Evolutionary conservation across 2,888 invertebrate species (phyloP), one percentile per base, ranked within the genome.

Genomic region (Sturmia bella): DNA sequence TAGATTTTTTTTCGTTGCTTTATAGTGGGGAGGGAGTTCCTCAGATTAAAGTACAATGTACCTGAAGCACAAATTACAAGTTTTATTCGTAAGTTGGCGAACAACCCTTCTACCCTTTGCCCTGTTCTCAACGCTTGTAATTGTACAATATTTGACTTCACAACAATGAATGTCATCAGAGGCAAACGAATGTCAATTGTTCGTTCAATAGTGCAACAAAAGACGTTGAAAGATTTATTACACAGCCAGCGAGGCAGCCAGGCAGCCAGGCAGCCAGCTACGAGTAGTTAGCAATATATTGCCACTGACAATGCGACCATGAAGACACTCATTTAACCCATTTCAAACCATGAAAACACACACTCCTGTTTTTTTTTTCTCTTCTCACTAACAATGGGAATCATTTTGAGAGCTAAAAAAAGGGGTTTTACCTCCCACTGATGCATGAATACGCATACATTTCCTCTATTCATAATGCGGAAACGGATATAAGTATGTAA

Each of bases 401-500:
- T 70, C 70, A 39, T 45, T 78, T 74, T 66, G 52, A n/a, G 50
- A 79, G 64, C 39, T 63, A 68, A 72, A 70, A 69, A 56, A 52
- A 80, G 72, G 52, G 54, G 63, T 56, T 68, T 78, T 52, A 68
- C 81, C 72, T 63, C 76, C 76, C 68, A 81, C 76, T 41, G 74
- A 45, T 64, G 64, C 43, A 77, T 52, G 69, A 59, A 69, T 59
- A 78, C 64, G 69, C 57, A 81, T 81, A 74, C 57, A 81, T 81
- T 81, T 81, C 73, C 81, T 54, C 48, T 64, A 37, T 39, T 45
- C 73, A 59, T 66, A 79, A 59, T 73, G 57, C 80, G 84, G 85
- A 86, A 86, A 72, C 86, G 85, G 84, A 88, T 82, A 66, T 78
- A 32, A 85, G 84, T 80, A 73, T 56, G 76, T 81, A 84, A 79